Conservation (phyloP, 2,888 invertebrate genomes). For the Lepidonotus clava region DNA sequence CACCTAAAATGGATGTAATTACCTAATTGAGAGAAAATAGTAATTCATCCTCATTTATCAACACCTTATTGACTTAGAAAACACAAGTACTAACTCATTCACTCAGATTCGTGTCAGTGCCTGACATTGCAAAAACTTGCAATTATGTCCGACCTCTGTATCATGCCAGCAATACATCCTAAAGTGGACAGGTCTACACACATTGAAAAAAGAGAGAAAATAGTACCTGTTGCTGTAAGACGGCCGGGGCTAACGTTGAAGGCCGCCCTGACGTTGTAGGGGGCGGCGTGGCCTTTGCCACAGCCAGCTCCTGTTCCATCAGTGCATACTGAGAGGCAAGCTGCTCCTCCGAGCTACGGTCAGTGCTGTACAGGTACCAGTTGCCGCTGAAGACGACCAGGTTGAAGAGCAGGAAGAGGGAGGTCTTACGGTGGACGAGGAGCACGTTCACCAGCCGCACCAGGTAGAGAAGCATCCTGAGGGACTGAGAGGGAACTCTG, state of each 20-base stretch:
- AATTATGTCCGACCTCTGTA: too few relatives aligned
- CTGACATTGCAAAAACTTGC: too few relatives aligned
- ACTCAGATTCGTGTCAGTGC: too few relatives aligned
- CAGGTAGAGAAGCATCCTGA: not conserved
- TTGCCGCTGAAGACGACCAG: not conserved
- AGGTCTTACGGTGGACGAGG: not conserved
- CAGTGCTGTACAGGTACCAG: constrained; percentile 5
- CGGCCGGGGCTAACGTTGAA: too few relatives aligned
- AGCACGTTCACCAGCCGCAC: not conserved
- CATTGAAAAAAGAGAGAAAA: not conserved
- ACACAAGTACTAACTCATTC: too few relatives aligned
- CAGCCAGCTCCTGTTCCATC: not conserved
- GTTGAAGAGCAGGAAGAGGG: not conserved
- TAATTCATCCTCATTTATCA: too few relatives aligned
- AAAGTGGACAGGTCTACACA: not conserved
- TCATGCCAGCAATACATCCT: too few relatives aligned
- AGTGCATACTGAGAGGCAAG: not conserved
- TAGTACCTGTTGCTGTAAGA: not conserved
- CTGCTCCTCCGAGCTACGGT: not conserved
- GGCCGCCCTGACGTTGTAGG: too few relatives aligned
- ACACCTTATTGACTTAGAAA: too few relatives aligned
- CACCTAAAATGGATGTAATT: too few relatives aligned
- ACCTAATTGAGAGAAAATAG: too few relatives aligned
- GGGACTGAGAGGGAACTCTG: too few relatives aligned
- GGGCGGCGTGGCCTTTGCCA: not conserved